These are phyloP conservation scores for Zaprionus ornatus DNA, from an alignment of 1,140 invertebrate species.

Conservation along the genomic window DNA sequence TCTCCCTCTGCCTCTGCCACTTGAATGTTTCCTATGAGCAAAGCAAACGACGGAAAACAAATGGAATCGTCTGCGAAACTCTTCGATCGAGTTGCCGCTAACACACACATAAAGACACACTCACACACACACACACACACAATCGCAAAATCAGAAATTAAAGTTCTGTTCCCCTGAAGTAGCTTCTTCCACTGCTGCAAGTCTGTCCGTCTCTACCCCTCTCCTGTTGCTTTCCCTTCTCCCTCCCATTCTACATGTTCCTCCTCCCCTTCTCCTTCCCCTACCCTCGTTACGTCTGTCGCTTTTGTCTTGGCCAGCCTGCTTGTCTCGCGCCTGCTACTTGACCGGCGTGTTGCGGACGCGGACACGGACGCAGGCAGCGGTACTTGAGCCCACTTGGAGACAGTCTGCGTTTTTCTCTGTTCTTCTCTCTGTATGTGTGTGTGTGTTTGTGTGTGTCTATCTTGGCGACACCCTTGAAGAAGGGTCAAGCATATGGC, in stretches of 20 bases:
- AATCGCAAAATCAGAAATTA: slow-evolving; percentile 66
- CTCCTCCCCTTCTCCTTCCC: not conserved
- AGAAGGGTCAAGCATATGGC: slow-evolving; percentile 32
- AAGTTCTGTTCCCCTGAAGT: slow-evolving; percentile 64
- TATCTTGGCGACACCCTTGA: slow-evolving; percentile 5
- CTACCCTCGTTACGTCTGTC: slow-evolving; percentile 28
- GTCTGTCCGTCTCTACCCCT: slow-evolving; percentile 10
- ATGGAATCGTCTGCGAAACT: slow-evolving; percentile 71
- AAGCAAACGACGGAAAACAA: slow-evolving; percentile 33
- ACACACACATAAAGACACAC: slow-evolving; percentile 13
- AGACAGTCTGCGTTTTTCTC: slow-evolving; percentile 59
- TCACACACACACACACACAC: slow-evolving; percentile 35
- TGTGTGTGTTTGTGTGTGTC: slow-evolving; percentile 4
- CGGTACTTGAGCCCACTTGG: slow-evolving; percentile 74
- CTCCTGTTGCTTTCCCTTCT: not conserved
- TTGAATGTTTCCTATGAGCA: slow-evolving; percentile 40
- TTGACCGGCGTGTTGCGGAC: slow-evolving; percentile 27
- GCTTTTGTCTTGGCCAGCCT: slow-evolving; percentile 65
- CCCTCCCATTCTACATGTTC: not conserved
- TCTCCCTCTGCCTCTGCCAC: slow-evolving; percentile 17
- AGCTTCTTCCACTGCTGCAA: slow-evolving; percentile 51
- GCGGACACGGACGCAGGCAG: slow-evolving; percentile 16
- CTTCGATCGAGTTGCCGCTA: slow-evolving; percentile 29
- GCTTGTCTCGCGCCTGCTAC: slow-evolving; percentile 64
- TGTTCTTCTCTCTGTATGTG: slow-evolving; percentile 16